These are phyloP conservation scores for Leucozona laternaria DNA, from an alignment of 2,888 invertebrate genomes.

Conservation along the genomic window DNA sequence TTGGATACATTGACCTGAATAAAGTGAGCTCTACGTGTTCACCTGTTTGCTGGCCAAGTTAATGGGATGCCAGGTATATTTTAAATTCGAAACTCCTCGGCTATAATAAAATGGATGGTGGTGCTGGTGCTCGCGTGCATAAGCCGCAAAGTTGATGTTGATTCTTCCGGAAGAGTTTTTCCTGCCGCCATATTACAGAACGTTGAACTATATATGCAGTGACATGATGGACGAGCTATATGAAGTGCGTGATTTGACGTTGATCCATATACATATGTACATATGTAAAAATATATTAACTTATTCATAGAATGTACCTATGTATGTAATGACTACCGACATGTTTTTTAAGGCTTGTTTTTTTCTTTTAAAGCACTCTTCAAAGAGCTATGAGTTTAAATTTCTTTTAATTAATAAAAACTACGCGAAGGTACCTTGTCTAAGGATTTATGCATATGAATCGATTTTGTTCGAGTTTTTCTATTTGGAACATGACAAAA, in stretches of 20 bases:
- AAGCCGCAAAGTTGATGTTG: constrained; percentile 11
- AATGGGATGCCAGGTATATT: background rate
- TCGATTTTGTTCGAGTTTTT: too few species aligned
- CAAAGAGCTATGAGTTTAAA: background rate
- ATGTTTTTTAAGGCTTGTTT: background rate
- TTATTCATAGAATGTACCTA: background rate
- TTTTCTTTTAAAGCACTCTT: background rate
- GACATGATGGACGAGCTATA: background rate
- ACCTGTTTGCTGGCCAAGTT: background rate
- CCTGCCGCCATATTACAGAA: background rate
- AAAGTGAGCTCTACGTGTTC: background rate
- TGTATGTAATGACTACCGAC: too few species aligned
- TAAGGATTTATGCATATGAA: too few species aligned
- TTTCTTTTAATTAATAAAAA: too few species aligned
- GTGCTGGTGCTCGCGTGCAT: background rate
- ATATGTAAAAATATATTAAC: background rate
- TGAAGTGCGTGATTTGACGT: constrained; percentile 25
- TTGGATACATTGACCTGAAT: constrained; percentile 27
- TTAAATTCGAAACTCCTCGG: constrained; percentile 15
- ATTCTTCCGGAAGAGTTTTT: constrained; percentile 17
- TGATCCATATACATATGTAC: background rate
- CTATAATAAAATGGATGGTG: too few species aligned
- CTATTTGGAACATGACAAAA: too few species aligned
- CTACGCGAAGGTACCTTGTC: too few species aligned
- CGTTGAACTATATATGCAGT: constrained; percentile 28